A percentile compares a stretch with the other conserved stretches of the same genome.
Evolutionary conservation across 2,797 vertebrate genomes (phyloP).

Genomic region (Syndactyla subalaris): DNA sequence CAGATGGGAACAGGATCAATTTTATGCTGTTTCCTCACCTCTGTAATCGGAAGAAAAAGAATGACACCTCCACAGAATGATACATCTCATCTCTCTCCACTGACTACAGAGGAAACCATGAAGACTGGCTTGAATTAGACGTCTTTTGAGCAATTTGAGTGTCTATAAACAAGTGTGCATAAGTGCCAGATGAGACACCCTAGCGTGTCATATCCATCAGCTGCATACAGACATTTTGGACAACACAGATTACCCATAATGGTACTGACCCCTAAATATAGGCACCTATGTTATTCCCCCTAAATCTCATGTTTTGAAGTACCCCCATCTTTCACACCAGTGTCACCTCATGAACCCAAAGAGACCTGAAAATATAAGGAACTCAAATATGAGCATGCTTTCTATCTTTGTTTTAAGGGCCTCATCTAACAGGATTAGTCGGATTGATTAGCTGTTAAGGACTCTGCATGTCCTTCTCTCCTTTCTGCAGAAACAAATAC

Average conservation of each 20-base stretch:
- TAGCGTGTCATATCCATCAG: neutral
- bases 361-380: neutral
- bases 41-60: neutral
- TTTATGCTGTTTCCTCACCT: neutral
- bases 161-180: neutral
- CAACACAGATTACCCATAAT: neutral
- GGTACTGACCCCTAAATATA: neutral
- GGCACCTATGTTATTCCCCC: neutral
- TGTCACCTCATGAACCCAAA: neutral
- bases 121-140: neutral
- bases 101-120: neutral
- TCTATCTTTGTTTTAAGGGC: neutral
- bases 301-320: neutral
- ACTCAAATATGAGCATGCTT: neutral
- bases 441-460: neutral
- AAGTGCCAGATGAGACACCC: neutral
- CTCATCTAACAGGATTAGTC: neutral
- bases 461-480: neutral
- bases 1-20: neutral
- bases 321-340: neutral
- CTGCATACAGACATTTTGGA: neutral
- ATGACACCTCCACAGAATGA: neutral
- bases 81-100: neutral
- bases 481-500: neutral
- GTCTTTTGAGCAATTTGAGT: neutral